Percentiles rank a stretch among this genome's conserved stretches.
These are phyloP conservation scores for Atrichornis clamosus DNA, from an alignment of 2,113 vertebrate genomes.

Conservation along the genomic window DNA sequence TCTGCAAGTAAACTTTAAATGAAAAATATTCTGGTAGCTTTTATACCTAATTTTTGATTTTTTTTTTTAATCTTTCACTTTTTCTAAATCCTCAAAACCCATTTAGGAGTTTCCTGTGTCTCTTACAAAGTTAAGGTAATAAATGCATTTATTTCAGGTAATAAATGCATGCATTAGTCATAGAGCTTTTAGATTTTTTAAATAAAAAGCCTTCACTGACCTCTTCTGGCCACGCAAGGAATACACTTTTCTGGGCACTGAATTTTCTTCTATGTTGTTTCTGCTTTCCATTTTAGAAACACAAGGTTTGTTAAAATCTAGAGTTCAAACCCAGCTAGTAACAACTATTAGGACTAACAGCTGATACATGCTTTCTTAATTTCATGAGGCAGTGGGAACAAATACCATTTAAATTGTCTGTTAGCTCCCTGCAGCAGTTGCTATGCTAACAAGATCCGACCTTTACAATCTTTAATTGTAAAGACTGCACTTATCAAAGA, in stretches of 20 bases:
- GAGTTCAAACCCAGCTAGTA: neutral
- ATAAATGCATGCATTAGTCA: neutral
- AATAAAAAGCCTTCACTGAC: constrained; percentile 36
- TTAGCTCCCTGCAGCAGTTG: neutral
- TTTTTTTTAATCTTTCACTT: neutral
- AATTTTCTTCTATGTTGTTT: neutral
- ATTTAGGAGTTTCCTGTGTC: neutral
- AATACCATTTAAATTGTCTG: neutral
- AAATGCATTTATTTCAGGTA: neutral
- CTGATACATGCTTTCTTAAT: neutral
- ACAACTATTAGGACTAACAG: neutral
- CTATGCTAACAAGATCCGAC: neutral
- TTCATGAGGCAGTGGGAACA: neutral
- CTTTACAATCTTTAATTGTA: neutral
- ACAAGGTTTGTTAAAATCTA: neutral
- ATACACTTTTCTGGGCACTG: neutral
- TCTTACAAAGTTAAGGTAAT: neutral
- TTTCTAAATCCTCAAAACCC: neutral
- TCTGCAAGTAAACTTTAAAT: neutral
- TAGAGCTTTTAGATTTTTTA: neutral
- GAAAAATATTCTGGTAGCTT: neutral
- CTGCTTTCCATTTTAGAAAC: neutral
- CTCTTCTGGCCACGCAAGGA: constrained; percentile 35
- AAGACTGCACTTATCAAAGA: neutral
- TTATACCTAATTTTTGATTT: neutral